Percentiles rank a stretch among this genome's conserved stretches.
Evolutionary conservation across 2,888 invertebrate genomes (phyloP).

Genomic region (Synanthedon myopaeformis): DNA sequence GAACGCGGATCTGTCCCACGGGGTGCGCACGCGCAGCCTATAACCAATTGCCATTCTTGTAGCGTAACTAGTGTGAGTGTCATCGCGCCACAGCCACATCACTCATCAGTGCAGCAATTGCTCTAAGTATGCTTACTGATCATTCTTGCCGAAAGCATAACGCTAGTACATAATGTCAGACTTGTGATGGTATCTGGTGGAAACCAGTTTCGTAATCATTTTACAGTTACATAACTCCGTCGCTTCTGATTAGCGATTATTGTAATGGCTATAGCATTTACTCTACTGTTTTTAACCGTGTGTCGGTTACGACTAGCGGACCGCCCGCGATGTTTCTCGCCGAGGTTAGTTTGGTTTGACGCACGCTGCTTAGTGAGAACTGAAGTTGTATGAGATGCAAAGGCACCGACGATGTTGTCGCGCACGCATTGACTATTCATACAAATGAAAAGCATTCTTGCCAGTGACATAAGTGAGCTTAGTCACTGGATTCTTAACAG

Average conservation of each 20-base stretch:
- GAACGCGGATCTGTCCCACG: slow-evolving; percentile 10
- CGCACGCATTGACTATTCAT: slow-evolving; percentile 16
- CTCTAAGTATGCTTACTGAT: no score
- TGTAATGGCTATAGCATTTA: no score
- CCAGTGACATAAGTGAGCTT: neutral
- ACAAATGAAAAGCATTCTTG: neutral
- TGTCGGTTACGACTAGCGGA: neutral
- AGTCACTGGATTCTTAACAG: no score
- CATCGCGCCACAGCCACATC: neutral
- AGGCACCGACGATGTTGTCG: slow-evolving; percentile 13
- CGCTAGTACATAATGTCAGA: no score
- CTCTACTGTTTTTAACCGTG: neutral
- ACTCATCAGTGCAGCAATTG: no score
- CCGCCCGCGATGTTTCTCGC: neutral
- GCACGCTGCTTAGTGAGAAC: slow-evolving; percentile 14
- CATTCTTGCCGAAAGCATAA: no score
- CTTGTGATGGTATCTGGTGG: no score
- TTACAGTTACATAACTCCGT: no score
- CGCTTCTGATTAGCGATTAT: no score
- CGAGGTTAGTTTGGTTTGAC: slow-evolving; percentile 13
- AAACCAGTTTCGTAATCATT: no score
- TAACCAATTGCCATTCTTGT: slow-evolving; percentile 13
- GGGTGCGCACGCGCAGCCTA: neutral
- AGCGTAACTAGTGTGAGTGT: slow-evolving; percentile 11
- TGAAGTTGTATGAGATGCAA: slow-evolving; percentile 13